phyloP scores from a whole-genome alignment of 2,113 vertebrate genomes.

The Eidolon helvum region DNA sequence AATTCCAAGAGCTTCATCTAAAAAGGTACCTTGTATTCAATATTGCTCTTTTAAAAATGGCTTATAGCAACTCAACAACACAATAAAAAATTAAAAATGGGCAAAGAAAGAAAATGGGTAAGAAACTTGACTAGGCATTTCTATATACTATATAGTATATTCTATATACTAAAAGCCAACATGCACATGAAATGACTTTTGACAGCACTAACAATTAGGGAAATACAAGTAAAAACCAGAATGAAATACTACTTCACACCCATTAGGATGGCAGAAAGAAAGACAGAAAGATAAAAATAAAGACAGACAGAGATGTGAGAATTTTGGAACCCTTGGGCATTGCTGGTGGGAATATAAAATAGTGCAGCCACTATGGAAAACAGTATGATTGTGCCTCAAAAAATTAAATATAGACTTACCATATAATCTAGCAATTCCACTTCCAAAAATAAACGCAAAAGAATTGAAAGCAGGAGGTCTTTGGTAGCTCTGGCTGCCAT shows the following conservation, averaged over 20 bases:
- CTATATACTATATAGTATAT: neutral
- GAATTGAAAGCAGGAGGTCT: neutral
- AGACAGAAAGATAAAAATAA: too few relatives aligned
- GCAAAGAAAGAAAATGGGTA: neutral
- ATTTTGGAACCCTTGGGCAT: neutral
- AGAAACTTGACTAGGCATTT: neutral
- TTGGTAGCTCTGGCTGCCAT: neutral
- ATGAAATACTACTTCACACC: neutral
- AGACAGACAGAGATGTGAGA: neutral
- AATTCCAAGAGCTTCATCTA: neutral
- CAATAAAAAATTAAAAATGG: too few relatives aligned
- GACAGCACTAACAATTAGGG: neutral
- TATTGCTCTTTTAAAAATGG: neutral
- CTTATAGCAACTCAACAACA: neutral
- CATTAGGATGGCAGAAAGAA: neutral
- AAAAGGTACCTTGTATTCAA: neutral
- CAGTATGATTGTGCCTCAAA: neutral
- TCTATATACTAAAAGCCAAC: neutral
- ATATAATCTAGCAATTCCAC: neutral
- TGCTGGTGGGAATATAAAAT: neutral
- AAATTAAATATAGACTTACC: neutral
- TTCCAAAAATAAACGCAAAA: neutral
- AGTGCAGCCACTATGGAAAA: neutral
- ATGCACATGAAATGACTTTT: neutral
- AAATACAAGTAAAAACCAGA: neutral